Percentiles rank a stretch among this genome's conserved stretches.
Conservation (phyloP, 2,797 vertebrate genomes). For the Parauchenoglanis ngamensis region DNA sequence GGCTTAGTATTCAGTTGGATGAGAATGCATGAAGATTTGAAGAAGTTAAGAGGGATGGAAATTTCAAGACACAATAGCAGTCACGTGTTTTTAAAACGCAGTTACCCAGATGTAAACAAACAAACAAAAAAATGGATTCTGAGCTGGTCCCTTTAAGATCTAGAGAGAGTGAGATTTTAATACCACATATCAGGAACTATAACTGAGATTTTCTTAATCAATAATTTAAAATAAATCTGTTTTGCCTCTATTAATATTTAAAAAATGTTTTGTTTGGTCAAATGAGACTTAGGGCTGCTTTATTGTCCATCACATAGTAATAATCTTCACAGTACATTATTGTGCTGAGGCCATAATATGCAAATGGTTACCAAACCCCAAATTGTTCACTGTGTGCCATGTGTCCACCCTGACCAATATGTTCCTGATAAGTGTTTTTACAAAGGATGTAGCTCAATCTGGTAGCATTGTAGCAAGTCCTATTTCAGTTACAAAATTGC, state of each 20-base stretch:
- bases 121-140: no score
- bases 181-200: neutral
- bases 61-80: no score
- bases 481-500: neutral
- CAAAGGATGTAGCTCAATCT: neutral
- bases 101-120: no score
- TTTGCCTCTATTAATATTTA: neutral
- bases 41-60: no score
- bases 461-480: neutral
- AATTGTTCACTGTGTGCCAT: neutral
- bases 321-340: neutral
- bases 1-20: no score
- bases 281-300: neutral
- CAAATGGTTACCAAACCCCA: neutral
- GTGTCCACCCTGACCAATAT: neutral
- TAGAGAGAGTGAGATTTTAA: no score
- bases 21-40: no score
- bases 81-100: no score
- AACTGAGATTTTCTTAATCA: neutral
- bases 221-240: neutral
- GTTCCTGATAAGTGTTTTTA: neutral
- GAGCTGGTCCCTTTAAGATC: no score
- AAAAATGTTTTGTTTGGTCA: neutral
- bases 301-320: neutral
- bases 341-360: neutral